phyloP scores from a whole-genome alignment of 2,888 invertebrate genomes.

The Hyposoter dolosus region DNA sequence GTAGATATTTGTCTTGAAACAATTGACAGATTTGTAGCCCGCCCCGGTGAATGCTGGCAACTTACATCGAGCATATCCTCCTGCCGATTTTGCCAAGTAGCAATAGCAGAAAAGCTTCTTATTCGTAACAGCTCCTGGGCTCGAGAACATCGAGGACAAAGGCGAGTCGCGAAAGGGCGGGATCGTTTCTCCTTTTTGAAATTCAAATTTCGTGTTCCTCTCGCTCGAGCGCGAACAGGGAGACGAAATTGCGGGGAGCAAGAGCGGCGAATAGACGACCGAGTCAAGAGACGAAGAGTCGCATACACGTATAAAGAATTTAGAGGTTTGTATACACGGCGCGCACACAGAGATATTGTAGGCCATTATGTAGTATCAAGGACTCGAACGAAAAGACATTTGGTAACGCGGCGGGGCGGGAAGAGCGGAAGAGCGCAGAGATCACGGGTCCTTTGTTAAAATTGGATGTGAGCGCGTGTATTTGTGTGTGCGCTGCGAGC shows the following conservation, averaged over 20 bases:
- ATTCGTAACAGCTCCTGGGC: background rate
- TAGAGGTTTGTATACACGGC: background rate
- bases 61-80: conserved; percentile 62
- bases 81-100: conserved; percentile 36
- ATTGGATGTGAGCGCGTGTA: conserved; percentile 8
- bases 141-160: conserved; percentile 73
- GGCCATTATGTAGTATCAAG: conserved; percentile 35
- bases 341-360: conserved; percentile 2
- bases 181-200: conserved; percentile 79
- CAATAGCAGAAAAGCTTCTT: conserved; percentile 44
- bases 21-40: conserved; percentile 84
- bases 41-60: conserved; percentile 70
- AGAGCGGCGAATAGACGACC: conserved; percentile 57
- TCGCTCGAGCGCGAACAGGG: conserved; percentile 19
- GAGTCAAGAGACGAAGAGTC: conserved; percentile 24
- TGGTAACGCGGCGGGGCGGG: background rate
- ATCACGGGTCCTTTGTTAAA: conserved; percentile 59
- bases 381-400: conserved; percentile 32
- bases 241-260: background rate
- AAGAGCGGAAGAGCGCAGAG: conserved; percentile 18
- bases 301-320: conserved; percentile 7
- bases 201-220: conserved; percentile 80
- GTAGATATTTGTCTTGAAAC: conserved; percentile 82
- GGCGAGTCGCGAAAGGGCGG: conserved; percentile 62
- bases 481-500: conserved; percentile 38